A percentile compares a stretch with the other conserved stretches of the same genome.
Conservation (phyloP, 2,888 invertebrate genomes). For the Tipula unca region DNA sequence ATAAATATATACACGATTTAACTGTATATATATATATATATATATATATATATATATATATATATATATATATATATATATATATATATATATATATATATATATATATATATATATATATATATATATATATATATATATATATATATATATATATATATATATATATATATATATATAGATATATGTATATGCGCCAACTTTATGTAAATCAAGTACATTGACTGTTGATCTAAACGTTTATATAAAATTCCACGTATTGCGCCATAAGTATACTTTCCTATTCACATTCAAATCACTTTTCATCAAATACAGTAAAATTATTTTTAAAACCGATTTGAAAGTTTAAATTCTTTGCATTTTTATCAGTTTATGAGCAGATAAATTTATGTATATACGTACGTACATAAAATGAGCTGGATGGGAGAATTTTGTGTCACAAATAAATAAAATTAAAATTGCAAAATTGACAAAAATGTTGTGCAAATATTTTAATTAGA, state of each 20-base stretch:
- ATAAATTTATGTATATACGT: not conserved
- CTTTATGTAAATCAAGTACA: not conserved
- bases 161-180: too few relatives aligned
- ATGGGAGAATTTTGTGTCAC: not conserved
- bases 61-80: too few relatives aligned
- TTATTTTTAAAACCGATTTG: not conserved
- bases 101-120: too few relatives aligned
- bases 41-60: too few relatives aligned
- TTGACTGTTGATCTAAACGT: not conserved
- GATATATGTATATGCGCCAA: not conserved
- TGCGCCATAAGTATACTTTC: not conserved
- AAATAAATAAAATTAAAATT: not conserved
- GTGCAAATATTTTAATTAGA: not conserved
- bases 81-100: too few relatives aligned
- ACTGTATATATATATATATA: too few relatives aligned
- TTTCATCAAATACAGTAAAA: not conserved
- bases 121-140: too few relatives aligned
- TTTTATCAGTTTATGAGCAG: not conserved
- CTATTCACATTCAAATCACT: slow-evolving; percentile 8
- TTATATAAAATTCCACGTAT: not conserved
- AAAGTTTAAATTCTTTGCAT: not conserved
- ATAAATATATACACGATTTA: too few relatives aligned
- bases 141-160: too few relatives aligned
- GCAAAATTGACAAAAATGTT: not conserved
- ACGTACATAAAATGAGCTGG: not conserved